Percentiles rank a stretch among this genome's conserved stretches.
Conservation (phyloP, 1,140 invertebrate species). For the Monochamus saltuarius region DNA sequence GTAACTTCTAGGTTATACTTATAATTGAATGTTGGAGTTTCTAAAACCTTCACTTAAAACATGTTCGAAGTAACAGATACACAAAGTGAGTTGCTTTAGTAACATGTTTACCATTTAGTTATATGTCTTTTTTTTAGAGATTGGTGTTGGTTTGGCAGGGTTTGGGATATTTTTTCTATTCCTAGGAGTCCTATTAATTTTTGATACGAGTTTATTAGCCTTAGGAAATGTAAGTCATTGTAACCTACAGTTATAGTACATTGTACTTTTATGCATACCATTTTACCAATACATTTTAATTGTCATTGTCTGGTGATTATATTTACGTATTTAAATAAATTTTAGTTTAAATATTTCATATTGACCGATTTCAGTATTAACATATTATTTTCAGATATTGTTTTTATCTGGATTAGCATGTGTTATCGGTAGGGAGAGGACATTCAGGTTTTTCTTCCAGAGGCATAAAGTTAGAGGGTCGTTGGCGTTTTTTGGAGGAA, state of each 20-base stretch:
- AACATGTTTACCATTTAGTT: slow-evolving; percentile 10
- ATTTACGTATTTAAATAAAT: slow-evolving; percentile 1
- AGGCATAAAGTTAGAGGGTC: slow-evolving; percentile 93
- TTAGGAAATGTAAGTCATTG: slow-evolving; percentile 98
- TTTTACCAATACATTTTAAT: slow-evolving; percentile 17
- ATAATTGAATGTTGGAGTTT: not conserved
- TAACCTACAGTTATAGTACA: no score
- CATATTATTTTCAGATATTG: slow-evolving; percentile 70
- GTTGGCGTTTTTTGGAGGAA: slow-evolving; percentile 91
- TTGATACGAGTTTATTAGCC: slow-evolving; percentile 96
- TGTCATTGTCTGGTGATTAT: slow-evolving; percentile 5
- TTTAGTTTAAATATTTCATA: not conserved
- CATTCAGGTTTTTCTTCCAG: slow-evolving; percentile 98
- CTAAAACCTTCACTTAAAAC: slow-evolving; percentile 27
- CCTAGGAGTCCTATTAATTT: slow-evolving; percentile 90
- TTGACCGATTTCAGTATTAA: not conserved
- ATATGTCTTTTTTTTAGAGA: slow-evolving; percentile 66
- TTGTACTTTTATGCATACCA: no score
- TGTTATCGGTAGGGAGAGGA: slow-evolving; percentile 94
- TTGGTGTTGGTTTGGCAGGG: slow-evolving; percentile 93
- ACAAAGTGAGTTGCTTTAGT: slow-evolving; percentile 62
- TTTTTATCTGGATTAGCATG: slow-evolving; percentile 94
- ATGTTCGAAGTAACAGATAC: slow-evolving; percentile 75
- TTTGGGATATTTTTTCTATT: slow-evolving; percentile 97
- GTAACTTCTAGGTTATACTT: slow-evolving; percentile 20